Base-by-base conservation (phyloP, 2,113 vertebrate genomes). In the Chelonoidis abingdonii region DNA sequence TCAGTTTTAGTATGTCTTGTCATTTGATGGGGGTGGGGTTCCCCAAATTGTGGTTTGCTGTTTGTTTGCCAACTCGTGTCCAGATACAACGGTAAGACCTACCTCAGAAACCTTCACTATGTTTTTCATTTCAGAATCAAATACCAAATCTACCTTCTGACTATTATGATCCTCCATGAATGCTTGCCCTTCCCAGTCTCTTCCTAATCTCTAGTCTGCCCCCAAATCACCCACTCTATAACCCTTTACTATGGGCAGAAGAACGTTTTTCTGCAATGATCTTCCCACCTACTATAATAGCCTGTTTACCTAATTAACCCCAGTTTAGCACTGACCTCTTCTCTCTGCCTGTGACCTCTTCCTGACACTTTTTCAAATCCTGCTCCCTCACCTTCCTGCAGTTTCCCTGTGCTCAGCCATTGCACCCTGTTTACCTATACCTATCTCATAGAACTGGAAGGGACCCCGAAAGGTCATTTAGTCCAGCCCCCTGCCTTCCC, bases 31-130 rank as follows among this genome's bases (percentile, higher is more conserved):
- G 31, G 35, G 31, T 13, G 29, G 31, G 17, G 9, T 49, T 93
- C 5, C 35, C 80, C 19, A 47, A 79, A 85, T 1, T 65, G 0
- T 8, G 0, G 3, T 84, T 83, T 49, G 0, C 1, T 2, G 41
- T 65, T 57, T 57, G 56, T 57, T 25, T 57, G 25, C 24, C 54
- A 56, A 10, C 54, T 56, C 24, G 54, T 56, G 9, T 56, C 54
- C 22, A 56, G 54, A 56, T 56, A 10, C 14, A 41, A 41, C 5
- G 22, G 72, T 41, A 47, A 57, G 4, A 3, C 31, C 11, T 8
- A 12, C 13, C 41, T 72, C 8, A 62, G 76, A 87, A 53, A 25
- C 35, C 22, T 83, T 78, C 10, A 59, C 75, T 49, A 29, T 1
- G 0, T 41, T 93, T 90, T 94, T 82, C 1, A 62, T 83, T 89